phyloP scores from a whole-genome alignment of 2,797 vertebrate genomes.

The Enteromius unitaeniatus region DNA sequence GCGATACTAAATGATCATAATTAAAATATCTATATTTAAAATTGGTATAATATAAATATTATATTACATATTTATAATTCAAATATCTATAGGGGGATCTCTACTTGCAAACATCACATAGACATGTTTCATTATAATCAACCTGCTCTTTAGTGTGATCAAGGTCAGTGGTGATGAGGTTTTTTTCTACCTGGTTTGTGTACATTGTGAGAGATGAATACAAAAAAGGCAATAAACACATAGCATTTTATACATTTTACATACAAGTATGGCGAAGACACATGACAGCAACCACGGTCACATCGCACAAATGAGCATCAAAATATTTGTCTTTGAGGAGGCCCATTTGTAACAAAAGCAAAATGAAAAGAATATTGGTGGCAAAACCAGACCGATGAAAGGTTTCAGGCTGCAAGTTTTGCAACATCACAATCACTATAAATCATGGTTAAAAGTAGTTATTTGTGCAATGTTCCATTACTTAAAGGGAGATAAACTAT shows the following conservation, averaged over 20 bases:
- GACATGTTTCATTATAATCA: background rate
- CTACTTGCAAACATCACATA: background rate
- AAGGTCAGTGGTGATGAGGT: background rate
- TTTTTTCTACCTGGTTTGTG: slow-evolving; percentile 8
- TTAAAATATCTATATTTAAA: background rate
- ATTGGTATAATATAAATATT: background rate
- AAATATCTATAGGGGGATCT: background rate
- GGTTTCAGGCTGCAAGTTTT: background rate
- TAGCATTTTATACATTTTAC: background rate
- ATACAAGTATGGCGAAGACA: background rate
- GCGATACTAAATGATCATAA: background rate
- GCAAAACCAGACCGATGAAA: background rate
- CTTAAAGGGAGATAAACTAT: background rate
- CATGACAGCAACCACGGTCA: background rate
- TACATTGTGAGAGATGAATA: background rate
- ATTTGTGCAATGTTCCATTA: background rate
- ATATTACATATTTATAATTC: background rate
- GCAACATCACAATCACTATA: background rate
- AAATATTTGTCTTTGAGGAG: background rate
- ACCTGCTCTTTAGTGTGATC: background rate
- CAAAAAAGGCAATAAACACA: slow-evolving; percentile 8
- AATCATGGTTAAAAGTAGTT: background rate
- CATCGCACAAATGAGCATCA: background rate
- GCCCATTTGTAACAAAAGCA: slow-evolving; percentile 4
- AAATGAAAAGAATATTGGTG: background rate